Percentiles rank a stretch among this genome's conserved stretches.
Conservation (phyloP, 1,140 invertebrate genomes). For the Brachionus rotundiformis region DNA sequence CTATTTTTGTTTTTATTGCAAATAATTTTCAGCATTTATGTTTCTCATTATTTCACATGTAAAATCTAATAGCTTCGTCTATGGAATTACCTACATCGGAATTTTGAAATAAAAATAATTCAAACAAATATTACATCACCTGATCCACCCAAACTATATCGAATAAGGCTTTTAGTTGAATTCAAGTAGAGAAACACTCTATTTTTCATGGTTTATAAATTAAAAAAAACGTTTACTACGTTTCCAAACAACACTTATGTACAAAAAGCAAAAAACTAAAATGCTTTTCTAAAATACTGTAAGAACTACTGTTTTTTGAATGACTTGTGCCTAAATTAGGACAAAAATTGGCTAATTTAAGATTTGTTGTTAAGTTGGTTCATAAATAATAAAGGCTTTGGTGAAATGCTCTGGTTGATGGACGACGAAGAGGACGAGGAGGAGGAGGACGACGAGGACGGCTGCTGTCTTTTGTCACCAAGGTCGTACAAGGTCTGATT, state of each 20-base stretch:
- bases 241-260: not conserved
- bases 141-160: not conserved
- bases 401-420: not conserved
- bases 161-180: not conserved
- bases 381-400: not conserved
- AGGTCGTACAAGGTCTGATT: slow-evolving; percentile 6
- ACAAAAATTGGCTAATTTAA: not conserved
- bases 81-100: not conserved
- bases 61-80: not conserved
- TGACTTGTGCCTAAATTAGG: not conserved
- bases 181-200: not conserved
- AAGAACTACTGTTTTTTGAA: not conserved
- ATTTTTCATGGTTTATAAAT: not conserved
- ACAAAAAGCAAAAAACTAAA: slow-evolving; percentile 3
- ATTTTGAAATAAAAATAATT: not conserved
- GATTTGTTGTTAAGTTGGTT: not conserved
- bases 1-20: not conserved
- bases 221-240: slow-evolving; percentile 4
- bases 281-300: slow-evolving; percentile 14
- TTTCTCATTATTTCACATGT: not conserved
- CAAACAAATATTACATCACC: not conserved
- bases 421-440: slow-evolving; percentile 21
- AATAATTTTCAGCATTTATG: not conserved
- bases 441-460: not conserved
- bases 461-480: not conserved